Evolutionary conservation across 2,888 invertebrate genomes (phyloP).

Genomic region (Dryobota labecula): DNA sequence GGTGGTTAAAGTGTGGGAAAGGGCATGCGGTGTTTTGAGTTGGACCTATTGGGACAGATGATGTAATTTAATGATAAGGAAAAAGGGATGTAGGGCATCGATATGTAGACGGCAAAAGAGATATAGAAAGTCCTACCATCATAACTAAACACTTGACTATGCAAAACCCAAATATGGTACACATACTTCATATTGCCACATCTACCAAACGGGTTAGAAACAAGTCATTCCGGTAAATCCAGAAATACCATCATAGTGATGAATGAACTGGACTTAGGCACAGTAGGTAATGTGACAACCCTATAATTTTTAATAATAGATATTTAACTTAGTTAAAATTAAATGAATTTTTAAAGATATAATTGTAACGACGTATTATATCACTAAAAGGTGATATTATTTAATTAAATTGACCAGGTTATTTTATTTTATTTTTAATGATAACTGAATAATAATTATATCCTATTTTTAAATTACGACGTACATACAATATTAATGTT

Average conservation of each 20-base stretch:
- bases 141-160: background rate
- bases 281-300: background rate
- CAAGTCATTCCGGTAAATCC: conserved; percentile 9
- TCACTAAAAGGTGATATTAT: too few species aligned
- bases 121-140: too few species aligned
- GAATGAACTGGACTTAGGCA: background rate
- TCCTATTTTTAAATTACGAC: too few species aligned
- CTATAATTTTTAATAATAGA: too few species aligned
- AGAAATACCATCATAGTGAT: background rate
- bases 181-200: conserved; percentile 4
- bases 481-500: too few species aligned
- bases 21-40: background rate
- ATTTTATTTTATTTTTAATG: too few species aligned
- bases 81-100: background rate
- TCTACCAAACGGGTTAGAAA: conserved; percentile 11
- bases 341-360: too few species aligned
- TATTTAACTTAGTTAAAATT: too few species aligned
- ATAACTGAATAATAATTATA: too few species aligned
- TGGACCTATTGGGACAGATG: conserved; percentile 1
- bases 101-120: background rate
- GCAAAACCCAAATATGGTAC: background rate
- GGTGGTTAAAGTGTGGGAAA: background rate
- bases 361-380: too few species aligned
- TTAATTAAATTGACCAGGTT: too few species aligned
- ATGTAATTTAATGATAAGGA: background rate